These are phyloP conservation scores for Oreochromis tanganicae DNA, from an alignment of 2,113 vertebrate species.

Conservation along the genomic window DNA sequence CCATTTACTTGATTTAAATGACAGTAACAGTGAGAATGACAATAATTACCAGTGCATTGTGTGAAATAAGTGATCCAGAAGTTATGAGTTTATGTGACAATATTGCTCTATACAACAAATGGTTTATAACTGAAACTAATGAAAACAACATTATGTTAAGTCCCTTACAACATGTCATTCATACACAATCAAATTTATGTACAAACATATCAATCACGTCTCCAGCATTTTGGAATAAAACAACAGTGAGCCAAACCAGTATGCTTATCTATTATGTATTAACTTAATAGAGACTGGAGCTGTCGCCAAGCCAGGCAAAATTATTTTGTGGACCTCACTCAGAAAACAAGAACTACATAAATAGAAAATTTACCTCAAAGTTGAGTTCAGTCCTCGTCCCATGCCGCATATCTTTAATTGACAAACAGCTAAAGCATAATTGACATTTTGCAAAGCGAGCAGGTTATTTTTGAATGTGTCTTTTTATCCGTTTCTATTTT, in stretches of 20 bases:
- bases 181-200: slow-evolving; percentile 23
- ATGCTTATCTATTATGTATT: background rate
- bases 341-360: background rate
- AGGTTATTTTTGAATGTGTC: background rate
- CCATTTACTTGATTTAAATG: background rate
- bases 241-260: background rate
- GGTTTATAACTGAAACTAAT: background rate
- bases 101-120: background rate
- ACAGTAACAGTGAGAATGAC: background rate
- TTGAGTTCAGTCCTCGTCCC: background rate
- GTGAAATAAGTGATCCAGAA: background rate
- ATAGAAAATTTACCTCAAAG: background rate
- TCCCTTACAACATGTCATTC: background rate
- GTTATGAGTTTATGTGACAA: background rate
- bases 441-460: background rate
- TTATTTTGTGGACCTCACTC: background rate
- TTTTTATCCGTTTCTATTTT: background rate
- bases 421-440: background rate
- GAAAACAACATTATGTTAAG: background rate
- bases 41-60: background rate
- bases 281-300: background rate
- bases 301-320: background rate
- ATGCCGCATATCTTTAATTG: background rate
- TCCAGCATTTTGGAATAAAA: slow-evolving; percentile 68
- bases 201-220: slow-evolving; percentile 16